Base-by-base conservation (phyloP, 2,888 invertebrate species). In the Lamproptera curius region DNA sequence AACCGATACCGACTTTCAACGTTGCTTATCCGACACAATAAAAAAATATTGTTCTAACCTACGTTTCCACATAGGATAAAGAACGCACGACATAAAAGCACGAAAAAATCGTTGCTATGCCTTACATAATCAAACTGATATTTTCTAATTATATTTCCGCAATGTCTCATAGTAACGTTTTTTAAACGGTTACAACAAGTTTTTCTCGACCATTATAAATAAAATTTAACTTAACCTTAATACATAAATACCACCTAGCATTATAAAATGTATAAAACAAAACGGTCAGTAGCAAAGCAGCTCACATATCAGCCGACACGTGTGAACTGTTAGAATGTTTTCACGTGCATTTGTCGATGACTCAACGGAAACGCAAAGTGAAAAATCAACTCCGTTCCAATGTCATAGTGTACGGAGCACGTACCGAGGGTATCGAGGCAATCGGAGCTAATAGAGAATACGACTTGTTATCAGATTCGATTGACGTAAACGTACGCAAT, bases 341-440 rank as follows among this genome's bases (percentile, higher is more conserved):
- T 41, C 41, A 46, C 28, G 42, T 23, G 34, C 15, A 16, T 13
- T 4, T 14, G 16, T 20, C 13, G 36, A 28, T 37, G 36, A 36
- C 41, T 42, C 46, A n/a, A 37, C 28, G 46, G 45, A 33, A 45
- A 45, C 16, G 20, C 28, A 46, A 41, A n/a, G 17, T 31, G 41
- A 28, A 37, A 10, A 9, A 31, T 36, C 41, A 46, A 41, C 17
- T 31, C 14, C 36, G 37, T 41, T 14, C 36, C 41, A 41, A 42
- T 46, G 41, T 41, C 41, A 46, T 20, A 17, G 13, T 41, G 11
- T 31, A 31, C 13, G 10, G 6, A 3, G 20, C 28, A 28, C n/a
- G 10, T 28, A 28, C n/a, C 6, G n/a, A 10, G 10, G 28, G 6
- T 2, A 6, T 10, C 9, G n/a, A 28, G 9, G 6, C 9, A 10